A percentile compares a stretch with the other conserved stretches of the same genome.
Conservation (phyloP, 2,797 vertebrate genomes). For the Peromyscus attwateri region DNA sequence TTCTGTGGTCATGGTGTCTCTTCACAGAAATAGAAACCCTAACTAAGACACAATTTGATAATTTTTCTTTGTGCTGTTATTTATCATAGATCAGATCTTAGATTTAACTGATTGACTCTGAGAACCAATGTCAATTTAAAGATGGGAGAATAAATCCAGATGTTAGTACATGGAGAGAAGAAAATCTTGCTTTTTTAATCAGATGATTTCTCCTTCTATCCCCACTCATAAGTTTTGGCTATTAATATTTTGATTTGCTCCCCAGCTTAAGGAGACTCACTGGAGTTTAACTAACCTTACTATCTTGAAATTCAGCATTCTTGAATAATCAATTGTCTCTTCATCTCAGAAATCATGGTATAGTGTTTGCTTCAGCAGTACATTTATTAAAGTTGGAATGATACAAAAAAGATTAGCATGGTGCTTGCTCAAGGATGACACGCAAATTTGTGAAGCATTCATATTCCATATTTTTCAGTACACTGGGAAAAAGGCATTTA, state of each 20-base stretch:
- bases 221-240: background rate
- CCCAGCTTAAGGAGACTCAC: conserved; percentile 60
- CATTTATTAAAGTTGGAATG: background rate
- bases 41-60: background rate
- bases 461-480: background rate
- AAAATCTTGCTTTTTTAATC: conserved; percentile 23
- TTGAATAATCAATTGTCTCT: conserved; percentile 70
- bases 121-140: conserved; percentile 47
- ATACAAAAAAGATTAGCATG: background rate
- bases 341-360: conserved; percentile 57
- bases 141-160: background rate
- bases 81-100: conserved; percentile 26
- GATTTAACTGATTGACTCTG: conserved; percentile 1
- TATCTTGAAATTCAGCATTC: conserved; percentile 35
- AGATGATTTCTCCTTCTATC: background rate
- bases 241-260: background rate
- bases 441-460: background rate
- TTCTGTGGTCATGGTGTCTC: background rate
- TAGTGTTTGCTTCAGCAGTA: background rate
- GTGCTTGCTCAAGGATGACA: background rate
- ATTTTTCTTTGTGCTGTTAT: conserved; percentile 32
- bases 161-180: background rate
- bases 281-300: conserved; percentile 48
- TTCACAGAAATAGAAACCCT: background rate
- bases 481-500: background rate